Evolutionary conservation across 1,140 invertebrate species (phyloP), one percentile per base, ranked within the genome.

Genomic region (Trichogramma pretiosum): DNA sequence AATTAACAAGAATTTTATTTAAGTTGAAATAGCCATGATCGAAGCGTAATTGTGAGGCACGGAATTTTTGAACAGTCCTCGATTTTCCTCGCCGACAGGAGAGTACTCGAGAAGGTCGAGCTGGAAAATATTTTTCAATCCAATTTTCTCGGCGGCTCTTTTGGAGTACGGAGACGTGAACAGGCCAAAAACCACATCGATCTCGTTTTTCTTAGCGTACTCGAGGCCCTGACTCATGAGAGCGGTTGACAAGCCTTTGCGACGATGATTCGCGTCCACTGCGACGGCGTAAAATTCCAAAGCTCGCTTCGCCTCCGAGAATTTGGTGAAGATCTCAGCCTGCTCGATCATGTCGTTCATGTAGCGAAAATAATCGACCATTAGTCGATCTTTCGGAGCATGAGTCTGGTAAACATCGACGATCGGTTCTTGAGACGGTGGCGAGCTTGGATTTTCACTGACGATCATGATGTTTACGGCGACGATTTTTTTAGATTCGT

Each of bases 251-350:
- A 61, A 22, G 5, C 59, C 59, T 11, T 18, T 50, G 22, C 32
- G 32, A 5, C 57, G 35, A 11, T 59, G 54, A 34, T 53, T 16
- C 8, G 43, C 49, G 13, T 49, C 53, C 1, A 62, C 52, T 3
- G 49, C 54, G 2, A 62, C 33, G 0, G 56, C 54, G 16, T 57
- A 62, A 36, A 57, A 56, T 24, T 62, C 58, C n/a, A 58, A 39
- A 1, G 46, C 45, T 3, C 47, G 22, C n/a, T 30, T 14, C 1
- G 34, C 51, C 1, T 48, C 35, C 14, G 46, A 51, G 32, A 44
- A 55, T 18, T 19, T 24, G 0, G 2, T 7, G 22, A 53, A 56
- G 1, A 56, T 13, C 4, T 45, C 26, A 0, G 46, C 42, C 21
- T 37, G 26, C 7, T 54, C 50, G 33, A 52, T 51, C 11, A 56